Evolutionary conservation across 2,888 invertebrate genomes (phyloP).

Genomic region (Argyresthia albistria): DNA sequence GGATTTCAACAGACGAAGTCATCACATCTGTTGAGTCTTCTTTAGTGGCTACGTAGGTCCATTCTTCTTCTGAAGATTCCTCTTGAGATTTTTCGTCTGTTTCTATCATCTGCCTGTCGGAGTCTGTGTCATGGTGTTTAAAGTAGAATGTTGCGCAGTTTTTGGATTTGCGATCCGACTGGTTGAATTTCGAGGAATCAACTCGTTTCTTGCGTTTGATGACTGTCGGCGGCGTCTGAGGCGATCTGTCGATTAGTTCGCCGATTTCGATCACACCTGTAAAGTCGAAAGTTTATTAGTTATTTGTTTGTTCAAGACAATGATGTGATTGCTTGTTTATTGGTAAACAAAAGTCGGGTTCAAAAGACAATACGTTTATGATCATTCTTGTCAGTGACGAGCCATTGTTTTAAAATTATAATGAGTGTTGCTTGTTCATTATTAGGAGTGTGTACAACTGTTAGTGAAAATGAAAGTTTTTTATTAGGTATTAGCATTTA

Average conservation of each 20-base stretch:
- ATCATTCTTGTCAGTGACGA: slow-evolving; percentile 20
- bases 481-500: too few relatives aligned
- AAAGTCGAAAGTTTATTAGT: slow-evolving; percentile 13
- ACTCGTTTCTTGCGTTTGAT: slow-evolving; percentile 67
- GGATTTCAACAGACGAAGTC: slow-evolving; percentile 64
- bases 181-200: slow-evolving; percentile 75
- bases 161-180: slow-evolving; percentile 84
- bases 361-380: slow-evolving; percentile 10
- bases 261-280: slow-evolving; percentile 38
- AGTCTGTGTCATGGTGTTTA: slow-evolving; percentile 89
- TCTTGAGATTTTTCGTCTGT: slow-evolving; percentile 60
- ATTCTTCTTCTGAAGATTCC: slow-evolving; percentile 70
- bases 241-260: slow-evolving; percentile 33
- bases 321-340: slow-evolving; percentile 23
- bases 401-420: slow-evolving; percentile 38
- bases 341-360: neutral
- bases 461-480: slow-evolving; percentile 1
- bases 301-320: slow-evolving; percentile 10
- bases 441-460: too few relatives aligned
- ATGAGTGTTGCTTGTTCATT: slow-evolving; percentile 12
- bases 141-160: slow-evolving; percentile 90
- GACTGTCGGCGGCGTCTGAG: slow-evolving; percentile 56
- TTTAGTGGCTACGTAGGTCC: slow-evolving; percentile 75
- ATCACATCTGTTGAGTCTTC: slow-evolving; percentile 64
- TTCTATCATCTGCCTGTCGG: slow-evolving; percentile 77